phyloP scores from a whole-genome alignment of 53 echinoderm and acorn worm genomes.

The Echinometra lucunter region DNA sequence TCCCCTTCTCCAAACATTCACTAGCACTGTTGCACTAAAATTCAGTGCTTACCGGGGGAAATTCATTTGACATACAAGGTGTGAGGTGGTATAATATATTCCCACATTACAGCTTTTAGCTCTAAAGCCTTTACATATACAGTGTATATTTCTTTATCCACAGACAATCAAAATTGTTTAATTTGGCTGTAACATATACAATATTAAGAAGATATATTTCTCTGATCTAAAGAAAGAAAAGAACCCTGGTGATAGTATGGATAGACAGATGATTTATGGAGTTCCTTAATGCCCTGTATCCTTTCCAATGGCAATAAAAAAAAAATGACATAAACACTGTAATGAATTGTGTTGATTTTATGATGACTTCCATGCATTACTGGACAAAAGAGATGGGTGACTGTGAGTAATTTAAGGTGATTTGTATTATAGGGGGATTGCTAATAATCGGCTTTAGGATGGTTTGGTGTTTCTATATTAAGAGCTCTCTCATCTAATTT shows the following conservation, averaged over 20 bases:
- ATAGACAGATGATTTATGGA: not conserved
- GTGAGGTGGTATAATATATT: not conserved
- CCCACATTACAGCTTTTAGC: not conserved
- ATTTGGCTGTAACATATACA: not conserved
- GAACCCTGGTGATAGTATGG: not conserved
- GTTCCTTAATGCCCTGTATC: conserved; percentile 26
- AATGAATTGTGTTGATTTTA: not conserved
- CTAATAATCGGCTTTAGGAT: not conserved
- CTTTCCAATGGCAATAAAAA: not conserved
- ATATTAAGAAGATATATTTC: not conserved
- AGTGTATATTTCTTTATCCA: not conserved
- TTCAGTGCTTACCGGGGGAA: not conserved
- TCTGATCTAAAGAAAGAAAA: not conserved
- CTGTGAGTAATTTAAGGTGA: not conserved
- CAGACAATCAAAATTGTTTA: not conserved
- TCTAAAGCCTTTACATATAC: not conserved
- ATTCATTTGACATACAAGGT: not conserved
- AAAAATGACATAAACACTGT: not conserved
- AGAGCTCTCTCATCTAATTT: not conserved
- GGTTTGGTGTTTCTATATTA: not conserved
- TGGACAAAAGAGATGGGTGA: too few species aligned
- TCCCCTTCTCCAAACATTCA: not conserved
- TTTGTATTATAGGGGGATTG: not conserved
- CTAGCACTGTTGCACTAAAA: not conserved
- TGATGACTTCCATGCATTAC: not conserved